Evolutionary conservation across 2,888 invertebrate genomes (phyloP).

Genomic region (Stenoptilia bipunctidactyla): DNA sequence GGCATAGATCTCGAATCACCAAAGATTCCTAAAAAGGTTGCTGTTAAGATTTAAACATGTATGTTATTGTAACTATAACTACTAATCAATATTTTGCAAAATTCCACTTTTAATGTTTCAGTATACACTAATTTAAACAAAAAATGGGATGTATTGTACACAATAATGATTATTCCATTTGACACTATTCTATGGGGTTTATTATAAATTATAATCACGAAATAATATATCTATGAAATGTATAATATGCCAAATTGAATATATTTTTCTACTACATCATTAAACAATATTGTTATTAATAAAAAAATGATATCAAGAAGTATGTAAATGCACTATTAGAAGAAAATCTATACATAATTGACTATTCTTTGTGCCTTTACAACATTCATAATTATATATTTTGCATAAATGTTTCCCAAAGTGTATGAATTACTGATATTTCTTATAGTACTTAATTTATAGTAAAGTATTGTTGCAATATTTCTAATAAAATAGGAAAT

Average conservation of each 20-base stretch:
- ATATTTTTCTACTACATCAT: constrained; percentile 56
- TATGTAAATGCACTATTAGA: constrained; percentile 19
- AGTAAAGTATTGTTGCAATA: constrained; percentile 43
- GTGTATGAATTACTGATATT: constrained; percentile 15
- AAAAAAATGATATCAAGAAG: constrained; percentile 17
- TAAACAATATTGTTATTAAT: constrained; percentile 28
- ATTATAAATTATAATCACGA: constrained; percentile 14
- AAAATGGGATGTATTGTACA: not conserved
- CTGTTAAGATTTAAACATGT: constrained; percentile 49
- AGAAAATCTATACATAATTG: too few relatives aligned
- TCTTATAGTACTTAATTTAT: constrained; percentile 39
- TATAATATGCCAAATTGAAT: constrained; percentile 60
- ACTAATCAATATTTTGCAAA: constrained; percentile 39
- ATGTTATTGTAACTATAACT: constrained; percentile 24
- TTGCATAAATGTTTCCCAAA: constrained; percentile 3
- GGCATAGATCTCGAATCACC: constrained; percentile 52
- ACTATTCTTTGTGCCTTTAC: constrained; percentile 60
- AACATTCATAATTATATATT: constrained; percentile 20
- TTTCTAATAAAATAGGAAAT: constrained; percentile 25
- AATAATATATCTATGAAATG: constrained; percentile 21
- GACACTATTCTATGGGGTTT: constrained; percentile 11
- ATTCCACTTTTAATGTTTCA: constrained; percentile 50
- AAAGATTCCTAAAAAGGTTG: constrained; percentile 61
- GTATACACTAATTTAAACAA: constrained; percentile 34
- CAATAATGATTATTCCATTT: constrained; percentile 1